Evolutionary conservation across 2,888 invertebrate species (phyloP).

Genomic region (Eupsilia transversa): DNA sequence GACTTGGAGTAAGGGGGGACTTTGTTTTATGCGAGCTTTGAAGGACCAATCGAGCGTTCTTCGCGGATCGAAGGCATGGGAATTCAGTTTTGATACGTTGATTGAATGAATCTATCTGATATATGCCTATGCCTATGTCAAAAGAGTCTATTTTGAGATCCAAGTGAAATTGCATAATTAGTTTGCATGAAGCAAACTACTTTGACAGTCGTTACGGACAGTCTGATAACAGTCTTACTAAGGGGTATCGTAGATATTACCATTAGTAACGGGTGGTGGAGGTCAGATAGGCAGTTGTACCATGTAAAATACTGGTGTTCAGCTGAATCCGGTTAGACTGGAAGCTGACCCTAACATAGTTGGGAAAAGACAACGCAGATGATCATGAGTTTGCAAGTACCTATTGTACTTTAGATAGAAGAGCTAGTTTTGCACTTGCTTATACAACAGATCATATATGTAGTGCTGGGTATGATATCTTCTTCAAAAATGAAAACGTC

Average conservation of each 20-base stretch:
- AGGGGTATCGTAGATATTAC: too few relatives aligned
- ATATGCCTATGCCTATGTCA: too few relatives aligned
- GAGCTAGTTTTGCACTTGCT: neutral
- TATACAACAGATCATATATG: neutral
- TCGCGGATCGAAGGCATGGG: neutral
- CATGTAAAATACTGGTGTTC: too few relatives aligned
- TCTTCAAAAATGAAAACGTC: neutral
- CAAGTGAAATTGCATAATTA: neutral
- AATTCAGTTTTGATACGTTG: neutral
- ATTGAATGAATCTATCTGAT: neutral
- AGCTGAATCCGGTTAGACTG: too few relatives aligned
- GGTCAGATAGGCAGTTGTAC: too few relatives aligned
- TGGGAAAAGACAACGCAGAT: too few relatives aligned
- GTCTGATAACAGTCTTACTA: too few relatives aligned
- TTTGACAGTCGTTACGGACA: too few relatives aligned
- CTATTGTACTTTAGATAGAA: neutral
- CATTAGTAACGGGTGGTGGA: too few relatives aligned
- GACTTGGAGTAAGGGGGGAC: neutral
- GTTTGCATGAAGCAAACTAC: neutral
- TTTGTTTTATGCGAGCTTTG: constrained; percentile 18
- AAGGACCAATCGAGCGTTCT: neutral
- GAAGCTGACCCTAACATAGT: too few relatives aligned
- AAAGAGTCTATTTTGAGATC: neutral
- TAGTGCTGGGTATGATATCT: neutral
- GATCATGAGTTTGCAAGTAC: too few relatives aligned